Base-by-base conservation (phyloP, 2,888 invertebrate genomes). In the Liposcelis brunnea region DNA sequence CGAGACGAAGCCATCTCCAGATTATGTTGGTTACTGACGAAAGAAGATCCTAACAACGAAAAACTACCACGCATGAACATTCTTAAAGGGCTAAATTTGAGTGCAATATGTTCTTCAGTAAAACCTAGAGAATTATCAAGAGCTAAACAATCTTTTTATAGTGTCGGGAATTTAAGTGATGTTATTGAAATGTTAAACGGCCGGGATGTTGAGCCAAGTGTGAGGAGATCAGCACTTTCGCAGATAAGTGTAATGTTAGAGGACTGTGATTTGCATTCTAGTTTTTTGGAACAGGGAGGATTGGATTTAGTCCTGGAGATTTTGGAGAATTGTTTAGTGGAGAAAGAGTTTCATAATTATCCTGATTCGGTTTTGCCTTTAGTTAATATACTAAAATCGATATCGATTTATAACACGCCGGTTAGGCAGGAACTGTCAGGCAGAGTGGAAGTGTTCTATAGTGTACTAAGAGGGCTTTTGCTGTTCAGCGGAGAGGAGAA, bases 81-180 rank as follows among this genome's bases (percentile, higher is more conserved):
- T 18, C 16, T 40, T 40, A 6, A 19, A 16, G 21, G 40, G 40
- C 7, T 40, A 10, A n/a, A 40, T 40, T 21, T 40, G 19, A 40
- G 40, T 18, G 12, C 5, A 6, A 11, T 40, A 5, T 40, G 40
- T 21, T 16, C 21, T 7, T 19, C 15, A 7, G 35, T 35, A 4
- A 10, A 35, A 16, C 35, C 35, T 8, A 26, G 26, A 8, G 26
- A 26, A 26, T 26, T 26, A 6, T 6, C 26, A 26, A 26, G 26
- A 8, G 26, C 26, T 8, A 26, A 26, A 26, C 26, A 26, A 8
- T 26, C 26, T 4, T 26, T 26, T 26, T 26, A 26, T 8, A 6
- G 5, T 26, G 4, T 8, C 26, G 26, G 5, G 26, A 26, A 26
- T 26, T 26, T 26, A 26, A 6, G 26, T 8, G 26, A 26, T 8